phyloP scores from a whole-genome alignment of 2,888 invertebrate species.

The Nasonia oneida region DNA sequence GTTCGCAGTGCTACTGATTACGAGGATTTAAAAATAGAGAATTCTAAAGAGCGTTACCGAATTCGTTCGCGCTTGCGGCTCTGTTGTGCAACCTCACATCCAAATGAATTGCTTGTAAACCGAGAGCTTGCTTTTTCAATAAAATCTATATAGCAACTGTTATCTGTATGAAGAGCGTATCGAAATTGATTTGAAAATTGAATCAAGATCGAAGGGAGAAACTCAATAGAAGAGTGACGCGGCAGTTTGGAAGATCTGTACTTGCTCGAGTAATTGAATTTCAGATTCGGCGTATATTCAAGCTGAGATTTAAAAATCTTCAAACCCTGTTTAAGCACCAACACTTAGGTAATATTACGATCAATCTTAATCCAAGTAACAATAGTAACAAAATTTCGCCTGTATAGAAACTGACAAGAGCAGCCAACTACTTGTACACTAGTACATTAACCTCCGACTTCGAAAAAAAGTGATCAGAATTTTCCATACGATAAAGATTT shows the following conservation, averaged over 20 bases:
- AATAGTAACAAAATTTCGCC: too few relatives aligned
- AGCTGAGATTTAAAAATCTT: background rate
- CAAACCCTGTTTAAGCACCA: too few relatives aligned
- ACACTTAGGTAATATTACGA: too few relatives aligned
- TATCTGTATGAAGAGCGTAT: background rate
- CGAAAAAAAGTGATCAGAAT: background rate
- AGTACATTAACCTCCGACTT: background rate
- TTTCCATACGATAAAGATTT: conserved; percentile 22
- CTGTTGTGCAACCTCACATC: background rate
- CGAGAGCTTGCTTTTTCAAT: background rate
- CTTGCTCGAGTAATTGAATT: conserved; percentile 32
- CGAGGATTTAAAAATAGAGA: conserved; percentile 43
- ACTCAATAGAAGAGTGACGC: background rate
- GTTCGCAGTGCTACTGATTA: conserved; percentile 26
- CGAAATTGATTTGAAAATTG: conserved; percentile 32
- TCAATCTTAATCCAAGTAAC: too few relatives aligned
- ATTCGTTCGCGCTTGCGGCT: background rate
- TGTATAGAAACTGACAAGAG: too few relatives aligned
- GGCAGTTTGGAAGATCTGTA: conserved; percentile 9
- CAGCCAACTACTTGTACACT: background rate
- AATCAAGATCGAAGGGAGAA: background rate
- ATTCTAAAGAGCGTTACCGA: conserved; percentile 25
- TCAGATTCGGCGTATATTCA: background rate
- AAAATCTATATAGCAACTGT: background rate
- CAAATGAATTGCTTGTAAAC: background rate